Conservation (phyloP, 2,888 invertebrate species). For the Drosophila falleni region DNA sequence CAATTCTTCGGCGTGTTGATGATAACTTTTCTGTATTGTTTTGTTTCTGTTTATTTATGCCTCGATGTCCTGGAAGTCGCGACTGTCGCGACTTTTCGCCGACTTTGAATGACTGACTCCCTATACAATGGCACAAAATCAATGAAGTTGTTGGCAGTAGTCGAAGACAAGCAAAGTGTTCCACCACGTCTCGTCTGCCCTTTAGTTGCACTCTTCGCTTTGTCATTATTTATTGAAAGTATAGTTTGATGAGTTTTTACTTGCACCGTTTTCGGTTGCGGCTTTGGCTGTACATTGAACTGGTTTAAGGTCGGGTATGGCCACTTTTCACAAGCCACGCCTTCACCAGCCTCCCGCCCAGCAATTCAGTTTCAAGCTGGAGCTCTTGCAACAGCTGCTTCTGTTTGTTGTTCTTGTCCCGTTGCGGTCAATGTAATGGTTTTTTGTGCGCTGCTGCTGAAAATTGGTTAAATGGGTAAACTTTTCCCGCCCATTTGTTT, state of each 20-base stretch:
- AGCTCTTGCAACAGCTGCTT: conserved; percentile 25
- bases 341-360: background rate
- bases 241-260: conserved; percentile 81
- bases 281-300: conserved; percentile 45
- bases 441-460: conserved; percentile 52
- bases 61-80: conserved; percentile 35
- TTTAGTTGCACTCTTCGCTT: conserved; percentile 2
- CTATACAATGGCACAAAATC: conserved; percentile 70
- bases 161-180: conserved; percentile 25
- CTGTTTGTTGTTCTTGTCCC: conserved; percentile 56
- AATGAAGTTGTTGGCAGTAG: conserved; percentile 63
- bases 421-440: conserved; percentile 65
- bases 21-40: conserved; percentile 2
- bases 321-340: conserved; percentile 20
- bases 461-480: conserved; percentile 73
- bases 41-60: conserved; percentile 48
- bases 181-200: background rate
- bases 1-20: background rate
- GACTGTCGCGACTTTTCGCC: conserved; percentile 48
- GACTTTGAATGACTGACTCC: conserved; percentile 24
- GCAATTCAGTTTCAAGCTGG: background rate
- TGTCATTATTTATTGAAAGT: conserved; percentile 80
- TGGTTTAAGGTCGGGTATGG: conserved; percentile 36
- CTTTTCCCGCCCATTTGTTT: conserved; percentile 47
- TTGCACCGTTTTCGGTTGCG: conserved; percentile 32